Base-by-base conservation (phyloP, 2,888 invertebrate species). In the Xestoiulus laeticollis region DNA sequence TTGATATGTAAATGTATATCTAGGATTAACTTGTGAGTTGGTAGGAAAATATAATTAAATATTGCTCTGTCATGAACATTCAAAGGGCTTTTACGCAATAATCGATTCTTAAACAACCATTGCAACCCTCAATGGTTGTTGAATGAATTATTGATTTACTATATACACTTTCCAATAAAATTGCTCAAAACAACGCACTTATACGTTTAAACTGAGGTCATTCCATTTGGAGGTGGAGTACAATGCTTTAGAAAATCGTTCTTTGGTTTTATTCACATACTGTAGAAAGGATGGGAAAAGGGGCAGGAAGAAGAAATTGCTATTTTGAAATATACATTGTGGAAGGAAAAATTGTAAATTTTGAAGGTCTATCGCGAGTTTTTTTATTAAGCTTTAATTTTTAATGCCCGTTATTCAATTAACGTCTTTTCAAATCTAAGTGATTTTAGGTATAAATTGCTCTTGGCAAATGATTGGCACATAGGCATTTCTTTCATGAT, bases 121-220 rank as follows among this genome's bases (percentile, higher is more conserved):
- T 68, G 22, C 68, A 68, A 68, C 0, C 68, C 26, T 19, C 68
- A 68, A 8, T 68, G 68, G 22, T 22, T 22, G 68, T 68, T 68
- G 68, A 68, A 68, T 68, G 68, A 68, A 68, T 68, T 68, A 68
- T 68, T 68, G 68, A 68, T 68, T 68, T 68, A 26, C 68, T 26
- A 26, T 26, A 26, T 68, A 68, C 68, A 68, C 68, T 68, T 26
- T 68, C 68, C 68, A 68, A 26, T 68, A 68, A 68, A 68, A 68
- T 68, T 68, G 6, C 68, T 6, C 68, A 2, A 22, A 68, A 68
- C 22, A 68, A 68, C 68, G 68, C 68, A n/a, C 68, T 22, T 68
- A n/a, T 19, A 68, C 68, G 68, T 26, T 68, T 3, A 68, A 68
- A 68, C 22, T 68, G 68, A 68, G 68, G 68, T 68, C 68, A 68